Base-by-base conservation (phyloP, 1,140 invertebrate genomes). In the Babylonia areolata region DNA sequence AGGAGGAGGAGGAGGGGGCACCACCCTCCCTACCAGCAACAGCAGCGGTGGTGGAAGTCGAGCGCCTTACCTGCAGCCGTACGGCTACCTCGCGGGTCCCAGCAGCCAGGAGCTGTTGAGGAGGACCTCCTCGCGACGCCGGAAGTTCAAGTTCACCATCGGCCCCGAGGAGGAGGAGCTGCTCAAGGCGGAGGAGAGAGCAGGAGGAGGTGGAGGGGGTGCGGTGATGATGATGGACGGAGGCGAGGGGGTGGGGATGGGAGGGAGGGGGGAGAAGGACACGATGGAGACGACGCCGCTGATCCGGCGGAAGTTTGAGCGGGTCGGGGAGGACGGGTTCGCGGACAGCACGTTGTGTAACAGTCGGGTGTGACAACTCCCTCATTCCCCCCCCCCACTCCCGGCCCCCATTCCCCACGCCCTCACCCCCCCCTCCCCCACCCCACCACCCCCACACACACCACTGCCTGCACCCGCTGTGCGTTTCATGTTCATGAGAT, bases 81-180 rank as follows among this genome's bases (percentile, higher is more conserved):
- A 87, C 64, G 81, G 86, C 1, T 37, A 85, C 35, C 71, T 89
- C 23, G 81, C 82, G 0, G 88, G 88, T 6, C 88, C 87, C 11
- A 87, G 84, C 54, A 89, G 88, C 82, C 84, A 87, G 20, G 88
- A 89, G 11, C 83, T 89, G 28, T 71, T 89, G 20, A 73, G 88
- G 3, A 81, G 88, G 39, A 86, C 88, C 12, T 89, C 88, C 23
- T 89, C 88, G 5, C 28, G 88, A 37, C 75, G 88, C 37, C 81
- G 88, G 9, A 71, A 86, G 51, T 80, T 89, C 37, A 87, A 89
- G 64, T 89, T 89, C 51, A 79, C 81, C 2, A 33, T 88, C 20
- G 85, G 85, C 20, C 40, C 69, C 9, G 73, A 77, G 39, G 86
- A 87, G 33, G 86, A 87, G 33, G 80, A 77, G 33, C n/a, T 73